These are phyloP conservation scores for Bubo bubo DNA, from an alignment of 2,113 vertebrate species.

Conservation along the genomic window DNA sequence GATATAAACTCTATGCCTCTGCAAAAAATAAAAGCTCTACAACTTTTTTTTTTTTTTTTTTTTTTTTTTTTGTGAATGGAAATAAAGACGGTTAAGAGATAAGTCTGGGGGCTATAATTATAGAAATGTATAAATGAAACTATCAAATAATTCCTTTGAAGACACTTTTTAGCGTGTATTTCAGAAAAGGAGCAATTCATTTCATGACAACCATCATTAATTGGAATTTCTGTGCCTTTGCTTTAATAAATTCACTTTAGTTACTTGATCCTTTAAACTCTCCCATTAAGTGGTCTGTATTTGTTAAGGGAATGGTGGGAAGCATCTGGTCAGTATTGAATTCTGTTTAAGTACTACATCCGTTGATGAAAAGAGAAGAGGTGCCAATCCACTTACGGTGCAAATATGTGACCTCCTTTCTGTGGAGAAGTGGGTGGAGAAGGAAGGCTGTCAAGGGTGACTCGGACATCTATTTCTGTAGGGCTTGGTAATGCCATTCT, in stretches of 20 bases:
- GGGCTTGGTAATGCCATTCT: not conserved
- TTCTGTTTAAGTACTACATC: not conserved
- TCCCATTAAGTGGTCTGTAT: slow-evolving; percentile 22
- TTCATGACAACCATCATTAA: slow-evolving; percentile 68
- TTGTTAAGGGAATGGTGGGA: not conserved
- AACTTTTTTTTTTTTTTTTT: not conserved
- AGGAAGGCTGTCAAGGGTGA: not conserved
- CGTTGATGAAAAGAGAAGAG: not conserved
- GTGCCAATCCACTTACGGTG: rapidly evolving
- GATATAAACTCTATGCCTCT: not conserved
- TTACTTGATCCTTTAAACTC: slow-evolving; percentile 54
- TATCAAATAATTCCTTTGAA: slow-evolving; percentile 64
- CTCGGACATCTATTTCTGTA: not conserved
- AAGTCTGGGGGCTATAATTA: slow-evolving; percentile 45
- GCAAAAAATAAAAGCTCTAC: not conserved
- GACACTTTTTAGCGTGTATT: slow-evolving; percentile 55
- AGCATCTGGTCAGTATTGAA: not conserved
- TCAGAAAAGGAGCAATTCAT: slow-evolving; percentile 70
- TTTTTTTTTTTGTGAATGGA: slow-evolving; percentile 21
- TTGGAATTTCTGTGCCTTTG: slow-evolving; percentile 65
- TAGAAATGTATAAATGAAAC: slow-evolving; percentile 61
- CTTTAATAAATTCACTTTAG: slow-evolving; percentile 65
- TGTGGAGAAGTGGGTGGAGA: not conserved
- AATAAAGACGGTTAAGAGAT: slow-evolving; percentile 54
- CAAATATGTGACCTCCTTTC: not conserved